A percentile compares a stretch with the other conserved stretches of the same genome.
phyloP scores from a whole-genome alignment of 2,888 invertebrate species.

The Chrysolina americana region DNA sequence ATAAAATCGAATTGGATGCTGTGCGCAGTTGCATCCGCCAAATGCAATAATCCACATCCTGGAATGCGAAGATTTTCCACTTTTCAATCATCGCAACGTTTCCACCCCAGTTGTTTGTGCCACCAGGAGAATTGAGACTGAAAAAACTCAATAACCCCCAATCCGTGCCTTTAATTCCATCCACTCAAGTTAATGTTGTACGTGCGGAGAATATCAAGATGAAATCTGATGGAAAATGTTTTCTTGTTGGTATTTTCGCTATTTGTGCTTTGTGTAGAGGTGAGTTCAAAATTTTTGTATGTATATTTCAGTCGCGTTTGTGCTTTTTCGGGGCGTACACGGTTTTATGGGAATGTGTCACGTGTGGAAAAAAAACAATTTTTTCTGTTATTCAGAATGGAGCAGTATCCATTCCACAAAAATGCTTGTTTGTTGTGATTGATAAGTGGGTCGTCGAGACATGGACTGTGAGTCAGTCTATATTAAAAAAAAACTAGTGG shows the following conservation, averaged over 20 bases:
- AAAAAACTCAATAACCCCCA: constrained; percentile 28
- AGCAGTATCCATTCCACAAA: too few species aligned
- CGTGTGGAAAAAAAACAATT: background rate
- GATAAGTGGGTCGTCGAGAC: too few species aligned
- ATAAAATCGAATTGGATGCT: constrained; percentile 38
- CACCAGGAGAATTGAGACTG: constrained; percentile 13
- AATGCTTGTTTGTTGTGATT: too few species aligned
- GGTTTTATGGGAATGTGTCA: background rate
- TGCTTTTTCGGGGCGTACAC: background rate
- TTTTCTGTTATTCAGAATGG: background rate
- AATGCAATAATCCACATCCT: constrained; percentile 36
- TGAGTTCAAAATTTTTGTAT: constrained; percentile 29
- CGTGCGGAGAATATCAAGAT: constrained; percentile 36
- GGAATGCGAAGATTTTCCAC: constrained; percentile 42
- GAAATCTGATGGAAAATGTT: constrained; percentile 33
- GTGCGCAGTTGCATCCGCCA: constrained; percentile 40
- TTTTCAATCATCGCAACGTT: constrained; percentile 34
- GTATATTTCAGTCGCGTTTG: constrained; percentile 15
- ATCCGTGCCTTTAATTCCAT: constrained; percentile 16
- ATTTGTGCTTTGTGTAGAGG: constrained; percentile 40
- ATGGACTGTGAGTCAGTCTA: too few species aligned
- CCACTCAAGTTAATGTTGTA: constrained; percentile 23
- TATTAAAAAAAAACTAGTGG: too few species aligned
- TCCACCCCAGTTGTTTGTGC: constrained; percentile 33
- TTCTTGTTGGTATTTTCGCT: constrained; percentile 33